A percentile compares a stretch with the other conserved stretches of the same genome.
These are phyloP conservation scores for Tinea trinotella DNA, from an alignment of 2,888 invertebrate species.

Conservation along the genomic window DNA sequence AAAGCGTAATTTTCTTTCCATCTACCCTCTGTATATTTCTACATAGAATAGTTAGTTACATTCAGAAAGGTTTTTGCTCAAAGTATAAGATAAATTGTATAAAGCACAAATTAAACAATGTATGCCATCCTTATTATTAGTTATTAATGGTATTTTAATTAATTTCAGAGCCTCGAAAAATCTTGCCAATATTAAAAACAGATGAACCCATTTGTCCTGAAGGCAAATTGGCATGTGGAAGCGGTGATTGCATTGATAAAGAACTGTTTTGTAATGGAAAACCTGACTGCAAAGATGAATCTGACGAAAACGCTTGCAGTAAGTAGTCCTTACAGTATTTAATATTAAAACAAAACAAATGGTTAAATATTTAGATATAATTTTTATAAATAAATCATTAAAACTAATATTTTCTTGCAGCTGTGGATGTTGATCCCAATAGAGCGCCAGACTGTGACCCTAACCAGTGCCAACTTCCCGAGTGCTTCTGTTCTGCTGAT, in stretches of 20 bases:
- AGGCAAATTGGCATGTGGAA: conserved; percentile 92
- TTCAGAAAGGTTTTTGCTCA: too few relatives aligned
- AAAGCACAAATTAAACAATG: too few relatives aligned
- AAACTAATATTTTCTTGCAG: conserved; percentile 58
- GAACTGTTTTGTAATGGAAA: conserved; percentile 95
- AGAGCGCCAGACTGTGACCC: conserved; percentile 93
- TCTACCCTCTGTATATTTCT: too few relatives aligned
- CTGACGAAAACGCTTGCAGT: conserved; percentile 96
- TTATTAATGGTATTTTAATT: neutral
- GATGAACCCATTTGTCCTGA: conserved; percentile 94
- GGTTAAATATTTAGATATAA: neutral
- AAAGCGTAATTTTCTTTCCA: too few relatives aligned
- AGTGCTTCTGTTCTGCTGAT: conserved; percentile 94
- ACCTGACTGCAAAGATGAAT: conserved; percentile 93
- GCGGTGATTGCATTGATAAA: conserved; percentile 92
- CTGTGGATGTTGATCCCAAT: conserved; percentile 91
- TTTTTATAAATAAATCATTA: conserved; percentile 14
- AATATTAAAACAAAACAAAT: neutral
- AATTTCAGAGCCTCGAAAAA: conserved; percentile 88
- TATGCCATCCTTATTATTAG: too few relatives aligned
- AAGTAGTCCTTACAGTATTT: conserved; percentile 58
- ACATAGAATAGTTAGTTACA: too few relatives aligned
- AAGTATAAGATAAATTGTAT: too few relatives aligned
- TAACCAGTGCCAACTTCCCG: conserved; percentile 89
- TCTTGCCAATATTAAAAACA: conserved; percentile 90